Evolutionary conservation across 2,888 invertebrate species (phyloP).

Genomic region (Steinernema hermaphroditum): DNA sequence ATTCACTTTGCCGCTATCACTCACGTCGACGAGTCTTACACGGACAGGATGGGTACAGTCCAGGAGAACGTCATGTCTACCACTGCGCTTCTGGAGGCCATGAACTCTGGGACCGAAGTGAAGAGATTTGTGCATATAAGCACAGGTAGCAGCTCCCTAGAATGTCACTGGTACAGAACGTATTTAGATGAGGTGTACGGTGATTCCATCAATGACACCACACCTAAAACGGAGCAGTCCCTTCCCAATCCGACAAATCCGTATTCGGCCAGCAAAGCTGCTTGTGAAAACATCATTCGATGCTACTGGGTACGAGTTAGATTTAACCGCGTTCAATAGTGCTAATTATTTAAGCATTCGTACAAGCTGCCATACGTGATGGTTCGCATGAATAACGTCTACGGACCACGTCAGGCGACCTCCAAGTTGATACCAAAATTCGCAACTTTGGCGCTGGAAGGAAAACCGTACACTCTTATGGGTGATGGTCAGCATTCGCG

Average conservation of each 20-base stretch:
- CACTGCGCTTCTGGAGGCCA: slow-evolving; percentile 61
- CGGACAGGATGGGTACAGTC: slow-evolving; percentile 63
- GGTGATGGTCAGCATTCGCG: slow-evolving; percentile 63
- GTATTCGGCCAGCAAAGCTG: slow-evolving; percentile 66
- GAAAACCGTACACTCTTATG: slow-evolving; percentile 64
- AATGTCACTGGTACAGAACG: too few species aligned
- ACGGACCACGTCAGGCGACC: slow-evolving; percentile 58
- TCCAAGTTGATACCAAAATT: slow-evolving; percentile 65
- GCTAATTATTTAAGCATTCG: slow-evolving; percentile 59
- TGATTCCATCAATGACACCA: slow-evolving; percentile 56
- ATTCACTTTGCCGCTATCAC: slow-evolving; percentile 66
- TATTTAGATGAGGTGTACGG: slow-evolving; percentile 68
- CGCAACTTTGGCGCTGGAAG: slow-evolving; percentile 60
- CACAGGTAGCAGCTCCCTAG: too few species aligned
- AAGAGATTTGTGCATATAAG: slow-evolving; percentile 62
- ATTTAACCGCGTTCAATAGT: not conserved
- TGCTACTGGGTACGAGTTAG: slow-evolving; percentile 56
- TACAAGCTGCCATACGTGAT: slow-evolving; percentile 66
- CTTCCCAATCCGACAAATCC: slow-evolving; percentile 64
- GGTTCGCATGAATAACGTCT: slow-evolving; percentile 62
- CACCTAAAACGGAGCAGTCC: slow-evolving; percentile 59
- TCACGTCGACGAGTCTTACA: slow-evolving; percentile 66
- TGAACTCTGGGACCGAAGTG: slow-evolving; percentile 55
- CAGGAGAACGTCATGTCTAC: slow-evolving; percentile 64
- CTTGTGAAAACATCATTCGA: slow-evolving; percentile 61